phyloP scores from a whole-genome alignment of 2,888 invertebrate genomes.

The Drosophila atroscutellata region DNA sequence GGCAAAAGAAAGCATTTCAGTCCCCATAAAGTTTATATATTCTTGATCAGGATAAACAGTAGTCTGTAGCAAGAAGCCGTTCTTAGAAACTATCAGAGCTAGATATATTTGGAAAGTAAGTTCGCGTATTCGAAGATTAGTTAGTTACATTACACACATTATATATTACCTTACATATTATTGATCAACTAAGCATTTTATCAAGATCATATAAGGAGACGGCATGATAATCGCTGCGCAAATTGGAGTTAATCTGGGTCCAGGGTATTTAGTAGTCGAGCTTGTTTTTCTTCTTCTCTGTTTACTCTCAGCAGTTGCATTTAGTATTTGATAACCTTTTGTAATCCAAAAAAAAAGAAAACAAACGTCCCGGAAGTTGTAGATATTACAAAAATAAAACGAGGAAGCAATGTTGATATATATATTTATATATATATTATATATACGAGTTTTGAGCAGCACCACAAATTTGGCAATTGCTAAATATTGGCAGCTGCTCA shows the following conservation, averaged over 20 bases:
- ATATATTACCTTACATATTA: neutral
- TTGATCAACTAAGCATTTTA: neutral
- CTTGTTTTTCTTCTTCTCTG: neutral
- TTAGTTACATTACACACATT: neutral
- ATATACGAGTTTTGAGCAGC: constrained; percentile 19
- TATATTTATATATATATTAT: neutral
- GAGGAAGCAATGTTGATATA: constrained; percentile 52
- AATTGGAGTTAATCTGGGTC: too few relatives aligned
- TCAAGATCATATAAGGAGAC: neutral
- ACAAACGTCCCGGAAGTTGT: constrained; percentile 51
- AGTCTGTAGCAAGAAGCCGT: neutral
- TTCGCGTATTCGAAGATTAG: neutral
- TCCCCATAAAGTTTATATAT: neutral
- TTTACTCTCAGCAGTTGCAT: neutral
- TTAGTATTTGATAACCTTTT: constrained; percentile 23
- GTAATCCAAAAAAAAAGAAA: constrained; percentile 14
- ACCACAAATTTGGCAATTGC: constrained; percentile 62
- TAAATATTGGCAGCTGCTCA: constrained; percentile 18
- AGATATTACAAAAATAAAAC: constrained; percentile 64
- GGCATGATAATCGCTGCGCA: neutral
- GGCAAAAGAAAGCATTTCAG: neutral
- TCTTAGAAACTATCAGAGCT: neutral
- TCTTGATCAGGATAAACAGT: neutral
- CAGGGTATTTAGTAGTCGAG: neutral
- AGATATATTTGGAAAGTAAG: neutral